These are phyloP conservation scores for Drepana falcataria DNA, from an alignment of 2,888 invertebrate genomes.

Conservation along the genomic window DNA sequence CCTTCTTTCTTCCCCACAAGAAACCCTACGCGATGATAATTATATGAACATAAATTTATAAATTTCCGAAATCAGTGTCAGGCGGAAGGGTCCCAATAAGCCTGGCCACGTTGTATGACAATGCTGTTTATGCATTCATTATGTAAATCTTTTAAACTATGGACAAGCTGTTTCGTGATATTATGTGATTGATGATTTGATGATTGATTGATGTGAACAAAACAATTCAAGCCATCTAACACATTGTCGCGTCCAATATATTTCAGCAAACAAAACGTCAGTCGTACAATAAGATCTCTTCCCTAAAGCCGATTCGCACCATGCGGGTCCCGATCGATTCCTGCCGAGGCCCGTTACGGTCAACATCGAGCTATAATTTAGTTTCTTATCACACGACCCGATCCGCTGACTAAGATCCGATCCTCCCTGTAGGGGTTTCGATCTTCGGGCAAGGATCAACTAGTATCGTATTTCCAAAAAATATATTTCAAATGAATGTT, in stretches of 20 bases:
- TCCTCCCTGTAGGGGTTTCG: conserved; percentile 17
- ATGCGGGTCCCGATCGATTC: conserved; percentile 34
- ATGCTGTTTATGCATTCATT: too few species aligned
- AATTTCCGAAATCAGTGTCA: too few species aligned
- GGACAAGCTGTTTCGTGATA: too few species aligned
- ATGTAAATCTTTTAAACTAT: too few species aligned
- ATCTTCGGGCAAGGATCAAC: neutral
- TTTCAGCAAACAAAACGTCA: conserved; percentile 14
- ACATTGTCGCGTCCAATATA: neutral
- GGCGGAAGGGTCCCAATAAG: too few species aligned
- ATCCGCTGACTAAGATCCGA: conserved; percentile 56
- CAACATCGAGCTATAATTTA: conserved; percentile 63
- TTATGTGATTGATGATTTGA: too few species aligned
- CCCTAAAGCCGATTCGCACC: conserved; percentile 28
- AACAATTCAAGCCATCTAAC: neutral
- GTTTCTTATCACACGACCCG: conserved; percentile 58
- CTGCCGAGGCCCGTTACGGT: conserved; percentile 31
- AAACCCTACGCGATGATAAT: too few species aligned
- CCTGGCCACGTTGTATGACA: too few species aligned
- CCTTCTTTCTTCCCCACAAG: too few species aligned
- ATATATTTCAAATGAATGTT: too few species aligned
- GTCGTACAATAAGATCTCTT: conserved; percentile 15
- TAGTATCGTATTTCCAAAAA: neutral
- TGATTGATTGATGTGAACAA: too few species aligned
- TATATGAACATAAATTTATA: too few species aligned